Percentiles rank a stretch among this genome's conserved stretches.
Evolutionary conservation across 2,113 vertebrate genomes (phyloP).

Genomic region (Orientallactaga bullata): DNA sequence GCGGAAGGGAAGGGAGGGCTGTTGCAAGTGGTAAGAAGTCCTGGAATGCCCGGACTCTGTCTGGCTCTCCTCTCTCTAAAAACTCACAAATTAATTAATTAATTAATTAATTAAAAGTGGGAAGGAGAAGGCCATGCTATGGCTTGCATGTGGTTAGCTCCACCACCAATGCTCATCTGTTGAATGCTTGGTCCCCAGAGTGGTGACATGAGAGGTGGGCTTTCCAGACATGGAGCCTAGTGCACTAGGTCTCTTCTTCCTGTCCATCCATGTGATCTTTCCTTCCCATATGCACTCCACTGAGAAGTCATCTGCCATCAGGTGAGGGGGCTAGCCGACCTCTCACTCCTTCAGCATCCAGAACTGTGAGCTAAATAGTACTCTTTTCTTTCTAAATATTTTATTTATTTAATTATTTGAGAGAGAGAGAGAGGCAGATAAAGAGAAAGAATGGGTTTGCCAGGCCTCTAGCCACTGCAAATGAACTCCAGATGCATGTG

Average conservation of each 20-base stretch:
- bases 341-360: not conserved
- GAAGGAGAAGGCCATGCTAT: not conserved
- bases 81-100: too few relatives aligned
- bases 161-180: not conserved
- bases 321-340: not conserved
- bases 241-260: not conserved
- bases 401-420: too few relatives aligned
- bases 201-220: not conserved
- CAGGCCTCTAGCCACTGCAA: too few relatives aligned
- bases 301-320: not conserved
- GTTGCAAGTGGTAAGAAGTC: too few relatives aligned
- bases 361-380: not conserved
- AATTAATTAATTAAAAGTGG: too few relatives aligned
- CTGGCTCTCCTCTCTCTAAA: too few relatives aligned
- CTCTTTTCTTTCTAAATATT: not conserved
- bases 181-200: not conserved
- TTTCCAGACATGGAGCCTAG: not conserved
- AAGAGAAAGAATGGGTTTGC: too few relatives aligned
- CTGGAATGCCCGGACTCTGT: too few relatives aligned
- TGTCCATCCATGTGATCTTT: not conserved
- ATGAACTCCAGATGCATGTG: too few relatives aligned
- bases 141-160: not conserved
- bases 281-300: rapidly evolving
- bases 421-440: too few relatives aligned
- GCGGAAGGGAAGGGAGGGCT: not conserved